Base-by-base conservation (phyloP, 2,888 invertebrate species). In the Uropetala carovei region DNA sequence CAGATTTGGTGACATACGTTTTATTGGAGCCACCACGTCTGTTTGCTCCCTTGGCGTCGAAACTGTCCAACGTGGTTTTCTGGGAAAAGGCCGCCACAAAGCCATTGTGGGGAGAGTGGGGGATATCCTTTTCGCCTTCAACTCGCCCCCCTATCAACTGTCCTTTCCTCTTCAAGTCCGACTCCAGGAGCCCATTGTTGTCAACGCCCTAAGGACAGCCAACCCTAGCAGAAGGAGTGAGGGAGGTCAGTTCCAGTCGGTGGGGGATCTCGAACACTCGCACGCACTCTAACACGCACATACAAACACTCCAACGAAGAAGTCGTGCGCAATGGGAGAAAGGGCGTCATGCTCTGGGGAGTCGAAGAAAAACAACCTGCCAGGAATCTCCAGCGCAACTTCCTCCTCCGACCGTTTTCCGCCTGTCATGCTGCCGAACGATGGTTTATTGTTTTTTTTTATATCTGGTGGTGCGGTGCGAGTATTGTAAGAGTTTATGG, bases 231-330 rank as follows among this genome's bases (percentile, higher is more conserved):
- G 0, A 27, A 10, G 22, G 75, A 75, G 75, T 75, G 75, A 75
- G 75, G 27, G 75, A 75, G 75, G 75, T 75, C 75, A 75, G 75
- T 75, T 75, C 75, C 75, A 27, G 75, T 75, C 75, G 75, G 75
- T 10, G 11, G 22, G 75, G 22, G 22, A n/a, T 22, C n/a, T 22
- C 75, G 75, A 27, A 13, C 75, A 75, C 43, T 43, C 43, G 43
- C 43, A 43, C 43, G 43, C 43, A 43, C 5, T 43, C 43, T 3
- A 1, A 43, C 43, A 43, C 43, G 43, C 43, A 43, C 43, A 43
- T 43, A 43, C 1, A 43, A 43, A 43, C 43, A 43, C 43, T 3
- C 43, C 43, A 43, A 1, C 43, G 43, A 43, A 43, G 43, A 43
- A 43, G 43, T 43, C 43, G 43, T 43, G 43, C 43, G 43, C 43